A percentile compares a stretch with the other conserved stretches of the same genome.
These are phyloP conservation scores for Sisor rabdophorus DNA, from an alignment of 2,113 vertebrate genomes.

Conservation along the genomic window DNA sequence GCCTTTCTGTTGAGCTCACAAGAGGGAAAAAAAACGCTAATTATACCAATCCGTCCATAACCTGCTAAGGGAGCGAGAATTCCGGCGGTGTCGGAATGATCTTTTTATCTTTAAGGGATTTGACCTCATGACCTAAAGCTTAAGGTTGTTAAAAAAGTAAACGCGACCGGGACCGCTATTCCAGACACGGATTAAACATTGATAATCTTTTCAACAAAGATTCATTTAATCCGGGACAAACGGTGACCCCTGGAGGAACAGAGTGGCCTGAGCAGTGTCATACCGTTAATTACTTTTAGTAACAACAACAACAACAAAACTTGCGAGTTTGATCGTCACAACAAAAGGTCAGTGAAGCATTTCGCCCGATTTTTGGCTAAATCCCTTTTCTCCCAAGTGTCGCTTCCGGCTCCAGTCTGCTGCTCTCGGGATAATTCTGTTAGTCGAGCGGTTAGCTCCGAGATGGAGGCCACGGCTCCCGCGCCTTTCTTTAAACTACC, in stretches of 20 bases:
- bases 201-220: slow-evolving; percentile 33
- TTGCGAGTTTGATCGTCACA: not conserved
- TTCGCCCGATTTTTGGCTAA: slow-evolving; percentile 4
- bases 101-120: not conserved
- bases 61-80: not conserved
- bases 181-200: slow-evolving; percentile 16
- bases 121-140: slow-evolving; percentile 10
- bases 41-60: slow-evolving; percentile 5
- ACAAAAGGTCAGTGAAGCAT: slow-evolving; percentile 10
- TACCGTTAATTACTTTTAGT: slow-evolving; percentile 26
- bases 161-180: not conserved
- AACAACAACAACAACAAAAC: not conserved
- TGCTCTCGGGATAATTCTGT: slow-evolving; percentile 15
- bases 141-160: slow-evolving; percentile 10
- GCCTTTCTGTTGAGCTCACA: not conserved
- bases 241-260: not conserved
- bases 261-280: not conserved
- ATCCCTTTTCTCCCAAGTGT: slow-evolving; percentile 16
- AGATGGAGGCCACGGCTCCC: not conserved
- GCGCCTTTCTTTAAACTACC: slow-evolving; percentile 11
- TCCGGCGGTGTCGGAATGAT: not conserved
- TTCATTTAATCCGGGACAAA: slow-evolving; percentile 26
- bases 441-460: slow-evolving; percentile 3
- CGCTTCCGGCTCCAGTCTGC: slow-evolving; percentile 4
- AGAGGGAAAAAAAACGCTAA: slow-evolving; percentile 5